Evolutionary conservation across 2,888 invertebrate genomes (phyloP).

Genomic region (Dasysyrphus tricinctus): DNA sequence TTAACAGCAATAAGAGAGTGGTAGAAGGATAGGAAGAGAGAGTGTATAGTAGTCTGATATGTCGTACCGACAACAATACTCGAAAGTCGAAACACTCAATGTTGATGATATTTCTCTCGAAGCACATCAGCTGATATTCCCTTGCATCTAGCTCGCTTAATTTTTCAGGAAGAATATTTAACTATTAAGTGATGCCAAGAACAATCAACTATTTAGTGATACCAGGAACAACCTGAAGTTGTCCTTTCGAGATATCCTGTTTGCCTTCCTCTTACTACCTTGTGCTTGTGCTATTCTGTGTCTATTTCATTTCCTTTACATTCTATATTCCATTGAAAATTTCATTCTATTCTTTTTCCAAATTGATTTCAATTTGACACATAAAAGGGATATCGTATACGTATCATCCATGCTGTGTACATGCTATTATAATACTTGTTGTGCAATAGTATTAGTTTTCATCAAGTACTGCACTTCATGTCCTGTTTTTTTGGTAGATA

Average conservation of each 20-base stretch:
- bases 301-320: constrained; percentile 50
- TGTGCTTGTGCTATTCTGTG: neutral
- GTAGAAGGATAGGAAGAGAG: too few relatives aligned
- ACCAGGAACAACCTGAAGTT: neutral
- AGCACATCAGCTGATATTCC: too few relatives aligned
- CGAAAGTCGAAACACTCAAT: too few relatives aligned
- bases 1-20: too few relatives aligned
- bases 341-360: constrained; percentile 49
- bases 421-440: neutral
- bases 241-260: neutral
- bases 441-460: constrained; percentile 28
- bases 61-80: too few relatives aligned
- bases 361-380: constrained; percentile 75
- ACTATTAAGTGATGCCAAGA: neutral
- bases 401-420: neutral
- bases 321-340: constrained; percentile 59
- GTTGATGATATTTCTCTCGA: neutral
- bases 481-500: constrained; percentile 1
- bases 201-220: neutral
- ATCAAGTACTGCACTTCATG: constrained; percentile 27
- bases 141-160: neutral
- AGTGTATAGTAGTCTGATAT: too few relatives aligned
- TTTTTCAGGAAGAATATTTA: neutral
- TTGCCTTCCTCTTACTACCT: neutral
- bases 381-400: constrained; percentile 64